Conservation (phyloP, 2,888 invertebrate species). For the Antitype chi region DNA sequence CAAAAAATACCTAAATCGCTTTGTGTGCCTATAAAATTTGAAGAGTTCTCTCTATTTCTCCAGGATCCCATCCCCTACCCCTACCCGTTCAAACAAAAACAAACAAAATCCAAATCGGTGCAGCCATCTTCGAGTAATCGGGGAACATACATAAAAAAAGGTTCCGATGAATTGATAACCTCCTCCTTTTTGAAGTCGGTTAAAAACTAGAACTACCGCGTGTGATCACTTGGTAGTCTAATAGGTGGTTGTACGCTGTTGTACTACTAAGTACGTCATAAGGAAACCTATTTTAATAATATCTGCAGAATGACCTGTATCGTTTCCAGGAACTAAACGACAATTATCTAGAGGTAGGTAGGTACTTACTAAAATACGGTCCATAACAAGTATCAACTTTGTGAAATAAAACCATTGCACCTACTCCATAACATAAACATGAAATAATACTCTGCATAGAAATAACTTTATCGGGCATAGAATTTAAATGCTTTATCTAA, state of each 20-base stretch:
- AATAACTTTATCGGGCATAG: conserved; percentile 57
- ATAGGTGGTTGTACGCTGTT: not conserved
- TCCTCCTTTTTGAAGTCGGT: no score
- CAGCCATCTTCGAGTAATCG: no score
- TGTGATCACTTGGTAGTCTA: not conserved
- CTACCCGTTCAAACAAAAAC: no score
- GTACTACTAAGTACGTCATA: not conserved
- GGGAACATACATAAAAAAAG: no score
- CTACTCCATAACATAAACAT: conserved; percentile 45
- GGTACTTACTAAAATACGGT: conserved; percentile 8
- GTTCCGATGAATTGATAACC: no score
- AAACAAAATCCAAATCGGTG: no score
- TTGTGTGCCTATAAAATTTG: no score
- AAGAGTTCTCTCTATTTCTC: no score
- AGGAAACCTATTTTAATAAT: conserved; percentile 10
- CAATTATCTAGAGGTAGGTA: not conserved
- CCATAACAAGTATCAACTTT: conserved; percentile 24
- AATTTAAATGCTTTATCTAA: conserved; percentile 68
- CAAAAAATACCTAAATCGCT: no score
- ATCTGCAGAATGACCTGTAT: not conserved
- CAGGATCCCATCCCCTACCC: no score
- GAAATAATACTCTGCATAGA: conserved; percentile 53
- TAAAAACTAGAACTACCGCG: not conserved
- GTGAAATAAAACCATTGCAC: conserved; percentile 42
- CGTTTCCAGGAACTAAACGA: conserved; percentile 6